Percentiles rank a stretch among this genome's conserved stretches.
Evolutionary conservation across 1,140 invertebrate species (phyloP).

Genomic region (Philotrypesis tridentata): DNA sequence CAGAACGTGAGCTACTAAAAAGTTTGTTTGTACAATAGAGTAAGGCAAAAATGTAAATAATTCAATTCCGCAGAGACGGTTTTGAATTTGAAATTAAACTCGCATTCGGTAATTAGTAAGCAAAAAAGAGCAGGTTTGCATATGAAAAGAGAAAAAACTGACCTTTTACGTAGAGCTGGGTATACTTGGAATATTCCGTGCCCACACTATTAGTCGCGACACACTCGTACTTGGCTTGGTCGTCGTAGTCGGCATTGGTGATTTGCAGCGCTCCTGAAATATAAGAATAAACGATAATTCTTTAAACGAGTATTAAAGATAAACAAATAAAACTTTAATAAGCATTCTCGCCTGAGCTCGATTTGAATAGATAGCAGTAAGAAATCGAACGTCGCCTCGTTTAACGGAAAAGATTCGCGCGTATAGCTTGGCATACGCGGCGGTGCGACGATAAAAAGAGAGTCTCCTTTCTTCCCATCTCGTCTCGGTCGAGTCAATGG

Average conservation of each 20-base stretch:
- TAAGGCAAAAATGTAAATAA: no score
- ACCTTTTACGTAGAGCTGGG: slow-evolving; percentile 96
- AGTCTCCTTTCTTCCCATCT: background rate
- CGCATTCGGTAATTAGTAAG: no score
- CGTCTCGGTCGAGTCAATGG: slow-evolving; percentile 34
- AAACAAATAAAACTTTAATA: background rate
- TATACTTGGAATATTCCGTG: slow-evolving; percentile 93
- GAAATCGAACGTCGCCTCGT: slow-evolving; percentile 42
- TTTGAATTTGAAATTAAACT: no score
- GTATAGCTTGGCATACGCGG: no score
- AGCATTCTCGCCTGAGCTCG: slow-evolving; percentile 2
- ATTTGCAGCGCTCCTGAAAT: slow-evolving; percentile 93
- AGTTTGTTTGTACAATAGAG: no score
- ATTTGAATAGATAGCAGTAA: slow-evolving; percentile 17
- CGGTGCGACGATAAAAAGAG: slow-evolving; percentile 12
- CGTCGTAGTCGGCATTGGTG: slow-evolving; percentile 89
- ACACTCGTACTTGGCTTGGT: slow-evolving; percentile 95
- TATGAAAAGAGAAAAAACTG: no score
- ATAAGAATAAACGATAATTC: slow-evolving; percentile 8
- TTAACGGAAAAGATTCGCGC: slow-evolving; percentile 42
- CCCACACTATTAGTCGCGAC: slow-evolving; percentile 93
- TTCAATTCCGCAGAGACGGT: no score
- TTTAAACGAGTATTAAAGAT: background rate
- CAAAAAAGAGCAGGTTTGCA: no score
- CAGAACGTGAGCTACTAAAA: no score